Conservation (phyloP, 2,888 invertebrate species). For the Gymnocheta viridis region DNA sequence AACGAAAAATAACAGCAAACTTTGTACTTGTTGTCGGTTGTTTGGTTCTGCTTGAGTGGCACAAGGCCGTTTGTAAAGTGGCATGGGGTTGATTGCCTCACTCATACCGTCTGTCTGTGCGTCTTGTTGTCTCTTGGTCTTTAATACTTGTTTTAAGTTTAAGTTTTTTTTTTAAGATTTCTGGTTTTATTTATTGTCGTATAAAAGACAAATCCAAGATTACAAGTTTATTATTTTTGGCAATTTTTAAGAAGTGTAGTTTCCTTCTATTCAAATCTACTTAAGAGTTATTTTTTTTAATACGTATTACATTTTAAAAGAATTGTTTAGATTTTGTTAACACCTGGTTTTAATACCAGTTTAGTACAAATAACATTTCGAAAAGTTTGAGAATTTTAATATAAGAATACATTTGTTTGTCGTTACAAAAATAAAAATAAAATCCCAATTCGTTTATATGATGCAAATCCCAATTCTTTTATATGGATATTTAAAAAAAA, state of each 20-base stretch:
- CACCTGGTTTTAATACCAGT: slow-evolving; percentile 45
- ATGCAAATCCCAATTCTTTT: no score
- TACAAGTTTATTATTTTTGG: slow-evolving; percentile 28
- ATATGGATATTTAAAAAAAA: no score
- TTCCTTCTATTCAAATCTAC: slow-evolving; percentile 15
- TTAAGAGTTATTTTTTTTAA: background rate
- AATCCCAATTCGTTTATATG: background rate
- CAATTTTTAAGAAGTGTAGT: slow-evolving; percentile 42
- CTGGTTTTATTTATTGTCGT: slow-evolving; percentile 41
- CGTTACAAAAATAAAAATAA: background rate
- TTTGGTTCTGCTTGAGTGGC: slow-evolving; percentile 67
- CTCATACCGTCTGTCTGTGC: slow-evolving; percentile 38
- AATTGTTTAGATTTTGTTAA: slow-evolving; percentile 15
- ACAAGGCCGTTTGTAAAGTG: slow-evolving; percentile 65
- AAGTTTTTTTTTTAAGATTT: slow-evolving; percentile 51
- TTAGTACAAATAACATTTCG: background rate
- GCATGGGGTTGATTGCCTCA: slow-evolving; percentile 66
- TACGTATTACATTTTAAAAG: background rate
- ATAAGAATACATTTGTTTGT: background rate
- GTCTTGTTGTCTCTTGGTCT: slow-evolving; percentile 24
- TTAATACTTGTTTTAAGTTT: slow-evolving; percentile 34
- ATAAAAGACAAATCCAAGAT: slow-evolving; percentile 3
- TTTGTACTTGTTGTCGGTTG: slow-evolving; percentile 24
- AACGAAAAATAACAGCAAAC: slow-evolving; percentile 47
- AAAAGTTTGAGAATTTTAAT: background rate